Percentiles rank a stretch among this genome's conserved stretches.
phyloP scores from a whole-genome alignment of 1,140 invertebrate species.

The Leptopilina boulardi region DNA sequence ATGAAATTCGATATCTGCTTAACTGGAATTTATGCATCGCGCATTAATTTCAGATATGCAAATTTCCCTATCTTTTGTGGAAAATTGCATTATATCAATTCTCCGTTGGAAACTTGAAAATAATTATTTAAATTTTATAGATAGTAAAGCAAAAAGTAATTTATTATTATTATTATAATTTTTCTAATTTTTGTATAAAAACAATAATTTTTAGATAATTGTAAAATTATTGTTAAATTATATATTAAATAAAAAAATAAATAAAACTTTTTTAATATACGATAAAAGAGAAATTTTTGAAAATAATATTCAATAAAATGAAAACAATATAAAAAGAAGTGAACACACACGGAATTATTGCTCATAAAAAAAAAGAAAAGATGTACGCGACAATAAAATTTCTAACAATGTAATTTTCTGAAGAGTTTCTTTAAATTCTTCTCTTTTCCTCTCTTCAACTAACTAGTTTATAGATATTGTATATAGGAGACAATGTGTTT shows the following conservation, averaged over 20 bases:
- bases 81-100: not conserved
- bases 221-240: too few relatives aligned
- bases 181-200: too few relatives aligned
- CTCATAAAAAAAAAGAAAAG: not conserved
- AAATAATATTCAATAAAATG: too few relatives aligned
- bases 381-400: not conserved
- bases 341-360: not conserved
- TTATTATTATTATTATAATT: too few relatives aligned
- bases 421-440: slow-evolving; percentile 14
- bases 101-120: not conserved
- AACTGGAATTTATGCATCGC: not conserved
- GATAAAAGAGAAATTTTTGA: too few relatives aligned
- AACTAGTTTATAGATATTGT: slow-evolving; percentile 8
- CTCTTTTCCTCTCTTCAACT: not conserved
- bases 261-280: too few relatives aligned
- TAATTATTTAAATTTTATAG: too few relatives aligned
- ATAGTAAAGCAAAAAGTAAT: too few relatives aligned
- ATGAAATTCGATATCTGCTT: slow-evolving; percentile 13
- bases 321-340: not conserved
- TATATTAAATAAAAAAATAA: too few relatives aligned
- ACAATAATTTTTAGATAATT: too few relatives aligned
- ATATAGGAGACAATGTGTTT: not conserved
- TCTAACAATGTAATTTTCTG: not conserved
- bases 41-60: slow-evolving; percentile 19
- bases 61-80: slow-evolving; percentile 11